Percentiles rank a stretch among this genome's conserved stretches.
Conservation (phyloP, 1,140 invertebrate species). For the Pissodes strobi region DNA sequence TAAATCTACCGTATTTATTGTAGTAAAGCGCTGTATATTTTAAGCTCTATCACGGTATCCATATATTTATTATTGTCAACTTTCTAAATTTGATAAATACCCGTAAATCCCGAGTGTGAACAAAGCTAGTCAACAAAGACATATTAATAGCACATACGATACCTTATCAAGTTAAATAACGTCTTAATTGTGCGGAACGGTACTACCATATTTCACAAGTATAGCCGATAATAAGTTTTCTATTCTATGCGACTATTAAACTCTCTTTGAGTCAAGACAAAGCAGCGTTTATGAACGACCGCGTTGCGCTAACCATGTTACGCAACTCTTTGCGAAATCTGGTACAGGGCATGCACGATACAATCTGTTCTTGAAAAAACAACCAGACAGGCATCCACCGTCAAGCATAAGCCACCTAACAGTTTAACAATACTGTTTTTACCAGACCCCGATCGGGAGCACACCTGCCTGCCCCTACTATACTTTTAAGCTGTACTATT, state of each 20-base stretch:
- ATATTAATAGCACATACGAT: conserved; percentile 6
- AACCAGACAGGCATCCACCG: conserved; percentile 37
- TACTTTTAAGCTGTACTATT: conserved; percentile 34
- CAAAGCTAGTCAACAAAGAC: conserved; percentile 6
- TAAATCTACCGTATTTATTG: no score
- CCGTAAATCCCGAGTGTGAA: neutral
- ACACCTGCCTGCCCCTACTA: conserved; percentile 51
- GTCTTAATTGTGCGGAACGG: conserved; percentile 16
- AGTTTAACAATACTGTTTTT: conserved; percentile 44
- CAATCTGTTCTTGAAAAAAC: conserved; percentile 37
- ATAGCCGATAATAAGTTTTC: conserved; percentile 4
- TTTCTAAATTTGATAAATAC: neutral
- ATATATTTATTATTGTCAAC: neutral
- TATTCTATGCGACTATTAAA: conserved; percentile 26
- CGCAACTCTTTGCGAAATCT: conserved; percentile 34
- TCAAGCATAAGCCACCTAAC: conserved; percentile 38
- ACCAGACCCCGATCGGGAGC: conserved; percentile 42
- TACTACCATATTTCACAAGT: conserved; percentile 9
- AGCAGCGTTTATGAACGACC: neutral
- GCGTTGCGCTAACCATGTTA: conserved; percentile 28
- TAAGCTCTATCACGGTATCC: no score
- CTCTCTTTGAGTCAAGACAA: conserved; percentile 24
- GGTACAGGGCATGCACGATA: conserved; percentile 28
- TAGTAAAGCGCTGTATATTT: no score
- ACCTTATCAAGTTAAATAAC: conserved; percentile 12